Percentiles rank a stretch among this genome's conserved stretches.
Evolutionary conservation across 2,113 vertebrate genomes (phyloP).

Genomic region (Phalacrocorax brasilianus): DNA sequence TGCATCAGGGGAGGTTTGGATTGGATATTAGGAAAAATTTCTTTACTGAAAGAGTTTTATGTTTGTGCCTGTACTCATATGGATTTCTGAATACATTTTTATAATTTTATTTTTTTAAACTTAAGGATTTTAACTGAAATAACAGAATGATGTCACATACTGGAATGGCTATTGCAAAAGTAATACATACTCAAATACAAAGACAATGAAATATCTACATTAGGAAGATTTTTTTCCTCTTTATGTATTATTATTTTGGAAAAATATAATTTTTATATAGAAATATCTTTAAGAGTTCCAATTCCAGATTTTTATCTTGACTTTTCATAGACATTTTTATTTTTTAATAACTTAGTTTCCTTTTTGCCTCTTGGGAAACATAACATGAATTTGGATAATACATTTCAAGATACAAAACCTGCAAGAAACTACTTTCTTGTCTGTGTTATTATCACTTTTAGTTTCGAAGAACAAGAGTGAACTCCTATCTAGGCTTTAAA

Average conservation of each 20-base stretch:
- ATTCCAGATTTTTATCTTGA: neutral
- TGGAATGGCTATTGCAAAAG: neutral
- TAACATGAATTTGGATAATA: neutral
- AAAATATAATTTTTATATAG: neutral
- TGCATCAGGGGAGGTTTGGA: no score
- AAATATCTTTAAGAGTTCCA: neutral
- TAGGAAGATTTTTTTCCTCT: neutral
- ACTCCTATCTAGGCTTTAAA: neutral
- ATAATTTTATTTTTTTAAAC: neutral
- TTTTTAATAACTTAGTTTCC: neutral
- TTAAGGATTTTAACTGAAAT: neutral
- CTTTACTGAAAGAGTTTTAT: neutral
- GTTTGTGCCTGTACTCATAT: neutral
- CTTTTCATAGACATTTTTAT: neutral
- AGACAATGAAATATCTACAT: neutral
- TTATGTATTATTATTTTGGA: neutral
- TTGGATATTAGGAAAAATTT: no score
- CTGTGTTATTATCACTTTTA: neutral
- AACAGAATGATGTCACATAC: neutral
- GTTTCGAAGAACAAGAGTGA: neutral
- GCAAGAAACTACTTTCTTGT: neutral
- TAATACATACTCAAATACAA: neutral
- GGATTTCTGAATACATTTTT: neutral
- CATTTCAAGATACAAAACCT: neutral
- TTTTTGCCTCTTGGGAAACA: neutral